phyloP scores from a whole-genome alignment of 2,797 vertebrate genomes.

The Allobates femoralis region DNA sequence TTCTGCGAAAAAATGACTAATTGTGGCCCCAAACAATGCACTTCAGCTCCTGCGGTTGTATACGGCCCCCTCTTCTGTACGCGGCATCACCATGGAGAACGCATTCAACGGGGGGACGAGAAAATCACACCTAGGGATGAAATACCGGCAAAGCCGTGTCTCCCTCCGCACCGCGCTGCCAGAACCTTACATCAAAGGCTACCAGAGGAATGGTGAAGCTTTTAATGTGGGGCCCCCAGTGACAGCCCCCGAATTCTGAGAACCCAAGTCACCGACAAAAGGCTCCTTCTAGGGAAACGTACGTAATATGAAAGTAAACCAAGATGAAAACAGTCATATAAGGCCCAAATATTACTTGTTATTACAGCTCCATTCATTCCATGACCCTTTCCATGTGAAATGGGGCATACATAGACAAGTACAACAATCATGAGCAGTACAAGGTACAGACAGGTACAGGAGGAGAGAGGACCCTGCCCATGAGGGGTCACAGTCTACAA shows the following conservation, averaged over 20 bases:
- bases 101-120: constrained; percentile 40
- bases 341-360: neutral
- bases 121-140: constrained; percentile 48
- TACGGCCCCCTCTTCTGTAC: neutral
- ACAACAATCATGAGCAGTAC: too few species aligned
- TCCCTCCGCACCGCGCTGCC: neutral
- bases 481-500: too few species aligned
- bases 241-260: constrained; percentile 2
- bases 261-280: neutral
- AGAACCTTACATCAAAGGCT: neutral
- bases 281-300: neutral
- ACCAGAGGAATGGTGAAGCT: neutral
- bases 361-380: too few species aligned
- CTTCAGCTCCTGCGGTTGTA: neutral
- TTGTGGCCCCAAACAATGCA: neutral
- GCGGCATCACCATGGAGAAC: constrained; percentile 34
- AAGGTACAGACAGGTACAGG: too few species aligned
- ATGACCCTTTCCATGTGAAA: too few species aligned
- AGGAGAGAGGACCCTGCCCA: too few species aligned
- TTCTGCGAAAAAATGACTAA: constrained; percentile 1
- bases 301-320: neutral
- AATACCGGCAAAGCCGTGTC: constrained; percentile 44
- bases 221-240: constrained; percentile 7
- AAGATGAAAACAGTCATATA: neutral
- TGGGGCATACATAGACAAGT: too few species aligned